Percentiles rank a stretch among this genome's conserved stretches.
These are phyloP conservation scores for Cephalopachus bancanus DNA, from an alignment of 2,797 vertebrate genomes.

Conservation along the genomic window DNA sequence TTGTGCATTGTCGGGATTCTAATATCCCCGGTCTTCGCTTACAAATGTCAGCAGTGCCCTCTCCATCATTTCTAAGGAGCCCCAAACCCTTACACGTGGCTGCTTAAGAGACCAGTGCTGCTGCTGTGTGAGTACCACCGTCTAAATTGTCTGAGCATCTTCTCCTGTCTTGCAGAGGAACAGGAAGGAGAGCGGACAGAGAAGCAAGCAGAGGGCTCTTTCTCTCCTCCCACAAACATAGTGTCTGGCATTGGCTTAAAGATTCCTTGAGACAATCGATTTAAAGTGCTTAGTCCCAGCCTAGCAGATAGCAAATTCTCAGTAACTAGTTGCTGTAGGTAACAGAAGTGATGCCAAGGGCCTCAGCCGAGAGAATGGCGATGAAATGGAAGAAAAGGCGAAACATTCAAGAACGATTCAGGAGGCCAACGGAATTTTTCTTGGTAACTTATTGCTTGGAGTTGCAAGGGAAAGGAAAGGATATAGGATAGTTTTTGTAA, in stretches of 20 bases:
- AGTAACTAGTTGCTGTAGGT: neutral
- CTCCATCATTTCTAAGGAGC: neutral
- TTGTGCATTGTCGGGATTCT: neutral
- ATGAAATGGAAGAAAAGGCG: constrained; percentile 19
- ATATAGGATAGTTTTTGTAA: neutral
- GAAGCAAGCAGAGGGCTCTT: neutral
- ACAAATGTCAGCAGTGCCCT: neutral
- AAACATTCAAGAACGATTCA: neutral
- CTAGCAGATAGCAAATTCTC: neutral
- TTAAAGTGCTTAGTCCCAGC: neutral
- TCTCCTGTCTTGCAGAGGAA: neutral
- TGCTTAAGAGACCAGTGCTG: neutral
- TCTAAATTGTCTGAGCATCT: neutral
- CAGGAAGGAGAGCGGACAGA: neutral
- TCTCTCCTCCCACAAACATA: neutral
- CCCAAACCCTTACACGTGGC: neutral
- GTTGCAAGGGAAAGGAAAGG: neutral
- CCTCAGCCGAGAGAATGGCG: neutral
- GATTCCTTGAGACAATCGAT: neutral
- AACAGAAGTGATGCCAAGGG: neutral
- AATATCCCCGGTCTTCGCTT: neutral
- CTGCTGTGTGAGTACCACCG: neutral
- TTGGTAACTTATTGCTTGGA: neutral
- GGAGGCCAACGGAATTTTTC: neutral
- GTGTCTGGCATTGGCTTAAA: neutral